Base-by-base conservation (phyloP, 2,797 vertebrate species). In the Fistularia tabacaria region DNA sequence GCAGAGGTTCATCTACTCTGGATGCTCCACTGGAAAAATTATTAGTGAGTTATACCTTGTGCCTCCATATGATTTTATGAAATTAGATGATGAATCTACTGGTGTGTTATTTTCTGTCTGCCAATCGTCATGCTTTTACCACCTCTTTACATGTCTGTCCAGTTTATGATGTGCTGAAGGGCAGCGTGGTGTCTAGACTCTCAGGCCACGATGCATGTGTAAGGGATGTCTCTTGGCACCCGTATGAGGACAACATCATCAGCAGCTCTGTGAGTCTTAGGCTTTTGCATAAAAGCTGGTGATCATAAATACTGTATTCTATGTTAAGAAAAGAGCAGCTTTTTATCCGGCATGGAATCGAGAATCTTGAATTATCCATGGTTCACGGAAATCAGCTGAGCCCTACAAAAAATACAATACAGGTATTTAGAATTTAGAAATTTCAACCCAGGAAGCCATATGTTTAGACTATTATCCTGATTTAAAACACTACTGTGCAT, bases 171-270 rank as follows among this genome's bases (percentile, higher is more conserved):
- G 91, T 96, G 36, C 88, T 97, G 67, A 94, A 87, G 0, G 95
- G 95, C 46, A 59, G 57, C 3, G 92, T 96, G 25, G 91, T 93
- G 39, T 87, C 91, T 81, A 92, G 89, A 53, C 83, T 97, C 74
- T 85, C 88, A 1, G 91, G 89, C 43, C 95, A 97, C 38, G 92
- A 93, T 1, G 94, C 94, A 0, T 97, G 95, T 13, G 95, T 97
- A 72, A 91, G 95, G 55, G 95, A 97, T 0, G 90, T 95, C 72
- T 93, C 90, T 51, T 97, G 95, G 94, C 95, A 97, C 54, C 95
- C 94, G 0, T 94, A 91, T 6, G 91, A 94, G 67, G 92, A 93
- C 85, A 93, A 84, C 80, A 91, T 97, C 38, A 84, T 95, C 86
- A 97, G 94, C 90, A 95, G 92, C 81, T 97, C 95, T 66, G 95